Evolutionary conservation across 1,140 invertebrate species (phyloP), one percentile per base, ranked within the genome.

Genomic region (Drosophila azteca): DNA sequence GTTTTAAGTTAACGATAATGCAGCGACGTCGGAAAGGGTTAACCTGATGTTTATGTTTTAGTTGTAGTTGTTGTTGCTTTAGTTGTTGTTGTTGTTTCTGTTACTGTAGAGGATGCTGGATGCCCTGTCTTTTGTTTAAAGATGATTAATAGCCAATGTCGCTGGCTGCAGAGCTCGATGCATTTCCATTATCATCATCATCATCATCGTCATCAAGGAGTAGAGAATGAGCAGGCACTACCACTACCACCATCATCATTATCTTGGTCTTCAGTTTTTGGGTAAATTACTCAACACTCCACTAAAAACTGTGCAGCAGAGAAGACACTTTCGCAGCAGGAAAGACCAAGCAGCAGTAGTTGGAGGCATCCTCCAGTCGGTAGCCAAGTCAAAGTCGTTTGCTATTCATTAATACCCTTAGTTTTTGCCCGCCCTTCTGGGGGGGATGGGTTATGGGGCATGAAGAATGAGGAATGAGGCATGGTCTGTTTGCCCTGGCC

Each of bases 81-180:
- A 60, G 74, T 48, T 58, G 61, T 17, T 60, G 64, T 4, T 63
- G 74, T 51, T 54, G 61, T 43, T 51, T 63, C 31, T 59, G 62
- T 63, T 55, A 74, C 9, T 39, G 35, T 39, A 4, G 35, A 13
- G 35, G 35, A 39, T 39, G 11, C 11, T 39, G 35, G 35, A 39
- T 46, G 61, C 43, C 78, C 60, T 79, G 79, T 76, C 83, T 79
- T 83, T 87, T 87, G 82, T 87, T 79, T 88, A 87, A 87, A 88
- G 83, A 87, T 87, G 83, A 87, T 87, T 88, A 87, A 87, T 87
- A 88, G 83, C 83, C 83, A 83, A 82, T 88, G 83, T 82, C 84
- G 79, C 66, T 88, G 66, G 79, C 59, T 79, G 79, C 79, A 79
- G 67, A 68, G 51, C 79, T 76, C 76, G 76, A 87, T 82, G 83